Evolutionary conservation across 2,888 invertebrate species (phyloP).

Genomic region (Lasioglossum pauxillum): DNA sequence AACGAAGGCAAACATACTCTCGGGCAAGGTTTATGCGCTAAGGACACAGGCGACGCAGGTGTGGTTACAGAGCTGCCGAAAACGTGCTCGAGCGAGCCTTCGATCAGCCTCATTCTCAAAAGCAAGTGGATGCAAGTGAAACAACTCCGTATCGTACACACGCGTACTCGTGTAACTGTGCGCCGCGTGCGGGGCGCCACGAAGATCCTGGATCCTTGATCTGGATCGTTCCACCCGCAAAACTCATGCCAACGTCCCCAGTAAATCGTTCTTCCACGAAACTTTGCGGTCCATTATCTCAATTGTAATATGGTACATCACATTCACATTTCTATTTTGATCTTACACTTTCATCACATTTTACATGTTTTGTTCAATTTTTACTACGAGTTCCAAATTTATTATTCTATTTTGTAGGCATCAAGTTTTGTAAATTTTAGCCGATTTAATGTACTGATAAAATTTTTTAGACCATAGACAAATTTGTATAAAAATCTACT

Average conservation of each 20-base stretch:
- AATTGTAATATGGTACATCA: neutral
- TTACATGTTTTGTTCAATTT: neutral
- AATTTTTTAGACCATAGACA: neutral
- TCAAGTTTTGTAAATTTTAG: neutral
- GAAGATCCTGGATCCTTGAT: neutral
- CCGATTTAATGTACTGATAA: neutral
- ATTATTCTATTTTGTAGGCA: neutral
- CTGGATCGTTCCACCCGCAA: neutral
- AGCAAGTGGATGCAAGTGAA: slow-evolving; percentile 79
- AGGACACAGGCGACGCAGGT: slow-evolving; percentile 50
- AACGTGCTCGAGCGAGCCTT: slow-evolving; percentile 59
- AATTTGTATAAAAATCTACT: neutral
- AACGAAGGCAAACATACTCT: slow-evolving; percentile 43
- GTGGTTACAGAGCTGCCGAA: slow-evolving; percentile 62
- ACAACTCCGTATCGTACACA: slow-evolving; percentile 69
- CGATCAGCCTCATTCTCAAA: slow-evolving; percentile 80
- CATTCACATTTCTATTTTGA: neutral
- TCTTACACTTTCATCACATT: neutral
- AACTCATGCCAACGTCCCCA: neutral
- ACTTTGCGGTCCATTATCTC: neutral
- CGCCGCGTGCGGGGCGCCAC: neutral
- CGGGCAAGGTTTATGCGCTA: slow-evolving; percentile 29
- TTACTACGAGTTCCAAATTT: neutral
- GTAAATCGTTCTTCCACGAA: neutral
- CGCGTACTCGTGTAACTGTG: slow-evolving; percentile 15